Evolutionary conservation across 2,113 vertebrate species (phyloP), one percentile per base, ranked within the genome.

Genomic region (Dasypus novemcinctus): DNA sequence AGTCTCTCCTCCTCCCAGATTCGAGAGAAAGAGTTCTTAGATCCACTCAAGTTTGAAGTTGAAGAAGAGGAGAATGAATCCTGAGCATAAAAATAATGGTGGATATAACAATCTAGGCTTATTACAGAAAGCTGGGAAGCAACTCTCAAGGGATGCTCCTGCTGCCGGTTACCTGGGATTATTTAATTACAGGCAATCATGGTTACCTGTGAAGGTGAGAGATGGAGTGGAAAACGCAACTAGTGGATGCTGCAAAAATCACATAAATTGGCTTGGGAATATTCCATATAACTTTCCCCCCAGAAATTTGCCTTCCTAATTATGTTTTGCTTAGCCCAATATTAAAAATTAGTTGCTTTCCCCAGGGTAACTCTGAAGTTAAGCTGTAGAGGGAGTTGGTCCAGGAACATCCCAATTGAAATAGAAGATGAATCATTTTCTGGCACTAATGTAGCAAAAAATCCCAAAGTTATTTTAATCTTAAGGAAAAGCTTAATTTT

Each of bases 261-360:
- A 23, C 38, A 68, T 8, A 12, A 64, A 41, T 36, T 79, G 79
- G 49, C 74, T 89, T 96, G 91, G 87, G 96, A 66, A 75, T 89
- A 54, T 72, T 84, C 63, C 33, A 1, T 3, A 31, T 21, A 78
- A 57, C 43, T 86, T 49, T 27, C 4, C 43, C 79, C 78, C 68
- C 64, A 82, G 93, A 95, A 95, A 93, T 84, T 33, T 91, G 57
- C 93, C 95, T 96, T 90, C 89, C 86, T 97, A 91, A 96, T 95
- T 95, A 90, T 83, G 66, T 86, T 91, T 90, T 91, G 89, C 93
- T 97, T 91, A 92, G 78, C 64, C 63, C 20, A 85, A 91, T 97
- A 96, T 96, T 96, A 93, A 96, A 95, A 97, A 96, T 95, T 83
- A 96, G 91, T 75, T 80, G 83, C 72, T 75, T 86, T 96, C 86